A percentile compares a stretch with the other conserved stretches of the same genome.
phyloP scores from a whole-genome alignment of 2,113 vertebrate species.

The Aphyosemion australe region DNA sequence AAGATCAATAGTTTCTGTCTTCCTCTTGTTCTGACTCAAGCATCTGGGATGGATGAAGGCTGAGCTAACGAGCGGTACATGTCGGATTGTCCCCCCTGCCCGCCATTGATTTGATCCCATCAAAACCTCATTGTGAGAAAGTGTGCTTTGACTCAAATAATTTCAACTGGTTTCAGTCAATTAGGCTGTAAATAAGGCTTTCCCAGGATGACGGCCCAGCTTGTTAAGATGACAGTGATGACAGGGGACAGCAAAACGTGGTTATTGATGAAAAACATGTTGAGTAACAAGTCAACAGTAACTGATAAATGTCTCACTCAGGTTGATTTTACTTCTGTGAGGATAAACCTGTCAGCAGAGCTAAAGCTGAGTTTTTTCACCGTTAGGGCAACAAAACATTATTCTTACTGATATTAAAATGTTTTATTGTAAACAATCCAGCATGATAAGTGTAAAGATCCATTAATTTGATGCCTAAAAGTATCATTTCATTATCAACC shows the following conservation, averaged over 20 bases:
- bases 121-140: conserved; percentile 67
- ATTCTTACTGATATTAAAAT: no score
- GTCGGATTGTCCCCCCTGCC: conserved; percentile 32
- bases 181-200: conserved; percentile 58
- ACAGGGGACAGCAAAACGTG: conserved; percentile 43
- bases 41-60: conserved; percentile 62
- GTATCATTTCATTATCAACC: no score
- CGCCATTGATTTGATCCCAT: conserved; percentile 73
- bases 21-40: conserved; percentile 37
- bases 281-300: conserved; percentile 43
- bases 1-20: conserved; percentile 60
- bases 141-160: conserved; percentile 67
- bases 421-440: no score
- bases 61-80: conserved; percentile 65
- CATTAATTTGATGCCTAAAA: no score
- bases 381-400: background rate
- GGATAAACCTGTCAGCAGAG: conserved; percentile 4
- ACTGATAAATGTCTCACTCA: conserved; percentile 9
- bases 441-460: no score
- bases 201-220: conserved; percentile 47
- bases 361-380: conserved; percentile 1
- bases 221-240: conserved; percentile 62
- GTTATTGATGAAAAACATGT: conserved; percentile 55
- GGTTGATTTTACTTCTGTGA: conserved; percentile 14
- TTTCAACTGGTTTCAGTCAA: conserved; percentile 67